Evolutionary conservation across 2,888 invertebrate genomes (phyloP).

Genomic region (Asteroscopus sphinx): DNA sequence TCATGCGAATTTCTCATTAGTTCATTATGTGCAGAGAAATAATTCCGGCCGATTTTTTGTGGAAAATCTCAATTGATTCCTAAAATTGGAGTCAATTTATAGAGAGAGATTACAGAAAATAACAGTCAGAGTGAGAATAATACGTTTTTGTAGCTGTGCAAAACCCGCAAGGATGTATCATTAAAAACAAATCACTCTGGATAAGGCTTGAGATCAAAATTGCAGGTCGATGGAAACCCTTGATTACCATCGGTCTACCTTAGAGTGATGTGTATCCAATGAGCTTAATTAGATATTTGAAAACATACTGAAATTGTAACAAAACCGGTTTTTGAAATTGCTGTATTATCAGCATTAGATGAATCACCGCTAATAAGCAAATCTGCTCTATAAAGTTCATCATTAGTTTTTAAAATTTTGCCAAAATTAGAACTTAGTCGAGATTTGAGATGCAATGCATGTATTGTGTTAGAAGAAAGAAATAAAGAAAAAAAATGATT

Average conservation of each 20-base stretch:
- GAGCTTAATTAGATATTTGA: not conserved
- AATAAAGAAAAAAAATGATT: no score
- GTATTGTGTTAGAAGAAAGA: not conserved
- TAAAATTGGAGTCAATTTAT: not conserved
- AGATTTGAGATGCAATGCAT: no score
- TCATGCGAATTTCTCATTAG: no score
- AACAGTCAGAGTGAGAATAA: not conserved
- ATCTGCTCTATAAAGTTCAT: not conserved
- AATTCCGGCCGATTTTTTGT: no score
- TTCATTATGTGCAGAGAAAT: no score
- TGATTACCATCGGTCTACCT: not conserved
- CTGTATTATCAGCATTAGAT: not conserved
- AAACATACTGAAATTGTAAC: not conserved
- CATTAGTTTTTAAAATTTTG: not conserved
- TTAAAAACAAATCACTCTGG: not conserved
- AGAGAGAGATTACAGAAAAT: not conserved
- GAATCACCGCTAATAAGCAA: not conserved
- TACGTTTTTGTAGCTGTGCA: not conserved
- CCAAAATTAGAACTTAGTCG: not conserved
- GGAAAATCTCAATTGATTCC: no score
- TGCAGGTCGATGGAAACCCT: not conserved
- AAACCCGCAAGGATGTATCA: not conserved
- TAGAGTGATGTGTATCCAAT: no score
- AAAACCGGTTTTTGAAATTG: no score
- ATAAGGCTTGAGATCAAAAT: slow-evolving; percentile 1